Base-by-base conservation (phyloP, 1,140 invertebrate genomes). In the Drosophila pectinifera region DNA sequence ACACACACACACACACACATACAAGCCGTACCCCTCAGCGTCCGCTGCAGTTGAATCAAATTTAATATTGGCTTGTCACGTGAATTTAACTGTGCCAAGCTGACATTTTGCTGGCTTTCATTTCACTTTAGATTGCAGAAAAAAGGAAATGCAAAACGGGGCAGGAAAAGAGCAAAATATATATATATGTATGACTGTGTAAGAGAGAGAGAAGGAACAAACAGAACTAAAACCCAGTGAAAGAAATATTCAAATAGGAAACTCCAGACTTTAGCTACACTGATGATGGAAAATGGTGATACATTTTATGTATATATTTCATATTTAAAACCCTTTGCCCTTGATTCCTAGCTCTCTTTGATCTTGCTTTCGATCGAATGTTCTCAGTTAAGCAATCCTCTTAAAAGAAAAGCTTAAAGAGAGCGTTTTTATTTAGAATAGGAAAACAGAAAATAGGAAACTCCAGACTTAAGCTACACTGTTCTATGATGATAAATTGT, bases 31-130 rank as follows among this genome's bases (percentile, higher is more conserved):
- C 54, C 31, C 31, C 54, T 43, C 11, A 36, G 67, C 46, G 45
- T 45, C 53, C 58, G 20, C 45, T 75, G 69, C 73, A 73, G 73
- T 64, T 75, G 73, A 75, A 85, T 85, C 78, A 78, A 84, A 85
- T 86, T 85, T 85, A 85, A 85, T 85, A 85, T 85, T 85, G 73
- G 81, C 82, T 80, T 85, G 78, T 85, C 81, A 86, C 81, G 77
- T 80, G 81, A 85, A 85, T 85, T 85, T 73, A 85, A 85, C 81
- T 80, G 81, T 83, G 80, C 48, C 80, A 84, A 69, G 55, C 74
- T 62, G 51, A 70, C 55, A 68, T 74, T 59, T 59, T 42, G 24
- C 56, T 73, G 61, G 61, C 59, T 79, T 75, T 62, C 72, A 63
- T 83, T 72, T 75, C 61, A 67, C 39, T 62, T 80, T 65, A 62